Percentiles rank a stretch among this genome's conserved stretches.
phyloP scores from a whole-genome alignment of 2,888 invertebrate species.

The Tanytarsus gracilentus region DNA sequence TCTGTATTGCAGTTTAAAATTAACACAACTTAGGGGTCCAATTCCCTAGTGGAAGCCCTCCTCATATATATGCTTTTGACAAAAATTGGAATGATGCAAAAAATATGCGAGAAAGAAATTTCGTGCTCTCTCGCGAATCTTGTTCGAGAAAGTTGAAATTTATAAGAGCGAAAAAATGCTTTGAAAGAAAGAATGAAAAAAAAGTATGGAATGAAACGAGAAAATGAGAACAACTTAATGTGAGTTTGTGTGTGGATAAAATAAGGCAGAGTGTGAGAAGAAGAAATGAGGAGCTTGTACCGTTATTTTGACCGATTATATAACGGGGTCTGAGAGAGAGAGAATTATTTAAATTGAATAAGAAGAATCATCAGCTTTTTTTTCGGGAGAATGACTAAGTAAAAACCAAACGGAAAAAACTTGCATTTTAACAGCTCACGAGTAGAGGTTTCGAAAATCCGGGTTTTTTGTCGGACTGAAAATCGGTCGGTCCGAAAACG shows the following conservation, averaged over 20 bases:
- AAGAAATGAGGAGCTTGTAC: constrained; percentile 26
- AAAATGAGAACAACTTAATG: constrained; percentile 23
- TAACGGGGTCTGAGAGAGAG: constrained; percentile 33
- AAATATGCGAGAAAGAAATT: too few species aligned
- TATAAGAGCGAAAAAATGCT: not conserved
- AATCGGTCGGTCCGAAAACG: too few species aligned
- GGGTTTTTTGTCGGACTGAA: too few species aligned
- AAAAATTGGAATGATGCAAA: too few species aligned
- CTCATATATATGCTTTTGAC: too few species aligned
- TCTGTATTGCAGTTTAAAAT: too few species aligned
- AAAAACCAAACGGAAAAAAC: not conserved
- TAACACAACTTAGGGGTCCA: too few species aligned
- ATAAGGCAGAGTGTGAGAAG: not conserved
- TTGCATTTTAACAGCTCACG: too few species aligned
- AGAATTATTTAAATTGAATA: constrained; percentile 19
- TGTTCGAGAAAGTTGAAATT: constrained; percentile 1
- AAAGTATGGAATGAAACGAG: not conserved
- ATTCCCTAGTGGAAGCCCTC: too few species aligned
- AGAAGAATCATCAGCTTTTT: not conserved
- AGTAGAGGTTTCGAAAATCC: too few species aligned
- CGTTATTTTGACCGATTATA: constrained; percentile 36
- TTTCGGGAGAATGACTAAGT: not conserved
- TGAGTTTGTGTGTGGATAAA: not conserved
- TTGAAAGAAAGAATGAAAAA: not conserved
- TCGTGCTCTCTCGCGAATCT: too few species aligned